Conservation (phyloP, 2,113 vertebrate genomes). For the Rhabdomys dilectus region DNA sequence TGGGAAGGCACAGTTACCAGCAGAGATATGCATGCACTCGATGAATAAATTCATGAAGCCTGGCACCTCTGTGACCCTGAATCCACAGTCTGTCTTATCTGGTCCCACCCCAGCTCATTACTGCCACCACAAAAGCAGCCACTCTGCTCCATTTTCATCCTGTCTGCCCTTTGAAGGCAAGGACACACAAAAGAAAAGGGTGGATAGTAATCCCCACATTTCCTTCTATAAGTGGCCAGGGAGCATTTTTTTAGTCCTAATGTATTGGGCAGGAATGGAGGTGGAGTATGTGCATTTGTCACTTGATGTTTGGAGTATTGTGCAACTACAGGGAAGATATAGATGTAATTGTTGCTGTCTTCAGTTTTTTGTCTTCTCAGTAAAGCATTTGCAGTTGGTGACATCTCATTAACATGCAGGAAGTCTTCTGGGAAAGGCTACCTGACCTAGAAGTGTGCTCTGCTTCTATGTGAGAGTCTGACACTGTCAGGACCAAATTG, state of each 20-base stretch:
- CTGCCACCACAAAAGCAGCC: constrained; percentile 19
- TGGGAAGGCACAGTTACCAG: constrained; percentile 16
- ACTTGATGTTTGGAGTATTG: background rate
- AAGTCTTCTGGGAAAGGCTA: background rate
- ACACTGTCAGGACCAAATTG: background rate
- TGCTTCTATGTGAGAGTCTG: background rate
- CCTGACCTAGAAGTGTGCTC: background rate
- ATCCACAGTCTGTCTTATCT: constrained; percentile 25
- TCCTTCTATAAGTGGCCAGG: background rate
- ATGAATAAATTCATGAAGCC: constrained; percentile 72
- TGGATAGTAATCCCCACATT: background rate
- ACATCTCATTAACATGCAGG: background rate
- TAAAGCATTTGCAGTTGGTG: background rate
- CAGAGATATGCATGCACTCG: background rate
- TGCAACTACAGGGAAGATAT: background rate
- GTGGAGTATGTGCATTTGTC: background rate
- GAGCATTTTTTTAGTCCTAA: background rate
- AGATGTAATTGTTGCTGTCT: background rate
- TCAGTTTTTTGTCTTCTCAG: background rate
- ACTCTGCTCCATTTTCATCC: constrained; percentile 40
- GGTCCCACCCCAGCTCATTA: constrained; percentile 47
- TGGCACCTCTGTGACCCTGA: constrained; percentile 29
- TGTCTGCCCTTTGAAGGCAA: constrained; percentile 38
- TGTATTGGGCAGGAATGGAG: background rate
- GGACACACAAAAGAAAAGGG: background rate